A percentile compares a stretch with the other conserved stretches of the same genome.
These are phyloP conservation scores for Cherax quadricarinatus DNA, from an alignment of 1,140 invertebrate species.

Conservation along the genomic window DNA sequence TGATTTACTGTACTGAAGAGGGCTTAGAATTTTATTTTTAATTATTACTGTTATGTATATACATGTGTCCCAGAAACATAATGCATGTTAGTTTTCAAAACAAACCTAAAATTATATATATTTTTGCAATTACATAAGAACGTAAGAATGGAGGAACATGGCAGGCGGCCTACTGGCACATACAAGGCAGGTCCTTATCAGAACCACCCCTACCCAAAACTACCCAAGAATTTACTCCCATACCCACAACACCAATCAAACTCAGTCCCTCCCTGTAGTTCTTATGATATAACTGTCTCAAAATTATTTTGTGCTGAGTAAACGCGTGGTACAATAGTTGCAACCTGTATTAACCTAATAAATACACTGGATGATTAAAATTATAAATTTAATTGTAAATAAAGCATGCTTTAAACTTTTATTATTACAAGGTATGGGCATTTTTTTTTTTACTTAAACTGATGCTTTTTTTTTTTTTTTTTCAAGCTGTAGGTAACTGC, in stretches of 20 bases:
- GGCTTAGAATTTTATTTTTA: neutral
- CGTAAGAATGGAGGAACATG: no score
- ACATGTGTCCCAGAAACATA: neutral
- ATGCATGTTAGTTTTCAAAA: neutral
- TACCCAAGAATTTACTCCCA: no score
- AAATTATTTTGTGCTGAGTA: neutral
- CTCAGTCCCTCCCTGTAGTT: neutral
- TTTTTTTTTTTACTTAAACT: neutral
- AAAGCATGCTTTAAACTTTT: neutral
- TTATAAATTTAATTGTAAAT: neutral
- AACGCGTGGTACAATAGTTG: neutral
- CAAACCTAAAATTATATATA: neutral
- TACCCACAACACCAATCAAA: no score
- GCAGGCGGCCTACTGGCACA: no score
- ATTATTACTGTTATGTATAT: no score
- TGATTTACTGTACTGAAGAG: no score
- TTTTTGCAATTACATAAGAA: neutral
- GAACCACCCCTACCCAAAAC: no score
- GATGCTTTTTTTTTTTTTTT: neutral
- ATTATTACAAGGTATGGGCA: neutral
- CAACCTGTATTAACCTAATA: neutral
- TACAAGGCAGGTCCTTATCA: no score
- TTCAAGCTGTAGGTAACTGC: neutral
- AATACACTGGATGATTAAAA: neutral
- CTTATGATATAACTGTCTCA: neutral